Evolutionary conservation across 2,888 invertebrate species (phyloP).

Genomic region (Lochmaea crataegi): DNA sequence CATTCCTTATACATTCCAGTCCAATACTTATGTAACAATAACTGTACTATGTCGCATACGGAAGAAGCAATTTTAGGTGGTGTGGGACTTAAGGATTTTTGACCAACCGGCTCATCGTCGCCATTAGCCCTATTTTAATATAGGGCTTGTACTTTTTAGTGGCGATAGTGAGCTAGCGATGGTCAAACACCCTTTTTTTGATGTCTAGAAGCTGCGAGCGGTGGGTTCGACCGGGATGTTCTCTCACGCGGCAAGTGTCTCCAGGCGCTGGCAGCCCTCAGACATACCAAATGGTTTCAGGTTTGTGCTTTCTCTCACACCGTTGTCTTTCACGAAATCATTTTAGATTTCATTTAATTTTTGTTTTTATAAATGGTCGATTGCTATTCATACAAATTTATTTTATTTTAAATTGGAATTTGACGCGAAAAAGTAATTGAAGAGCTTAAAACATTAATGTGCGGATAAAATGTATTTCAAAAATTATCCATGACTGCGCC

Average conservation of each 20-base stretch:
- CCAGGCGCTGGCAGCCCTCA: conserved; percentile 99
- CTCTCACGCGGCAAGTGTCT: conserved; percentile 99
- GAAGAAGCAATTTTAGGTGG: conserved; percentile 65
- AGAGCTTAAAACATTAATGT: neutral
- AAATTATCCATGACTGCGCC: too few relatives aligned
- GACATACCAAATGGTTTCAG: conserved; percentile 99
- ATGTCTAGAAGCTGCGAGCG: conserved; percentile 73
- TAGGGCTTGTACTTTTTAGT: conserved; percentile 35
- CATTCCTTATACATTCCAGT: conserved; percentile 51
- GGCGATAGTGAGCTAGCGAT: conserved; percentile 65
- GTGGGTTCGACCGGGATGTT: conserved; percentile 86
- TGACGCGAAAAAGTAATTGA: neutral
- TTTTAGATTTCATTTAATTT: conserved; percentile 3
- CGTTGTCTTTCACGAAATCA: conserved; percentile 49
- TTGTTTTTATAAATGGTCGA: neutral
- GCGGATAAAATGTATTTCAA: neutral
- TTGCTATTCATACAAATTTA: neutral
- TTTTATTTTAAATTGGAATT: neutral
- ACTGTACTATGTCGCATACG: conserved; percentile 62
- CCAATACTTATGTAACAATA: conserved; percentile 61
- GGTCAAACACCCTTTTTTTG: conserved; percentile 81
- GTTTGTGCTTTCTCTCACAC: conserved; percentile 74
- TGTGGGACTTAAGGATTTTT: conserved; percentile 75
- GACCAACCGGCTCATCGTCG: conserved; percentile 68
- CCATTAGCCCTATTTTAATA: conserved; percentile 31